phyloP scores from a whole-genome alignment of 2,113 vertebrate genomes.

The Tor tambroides region DNA sequence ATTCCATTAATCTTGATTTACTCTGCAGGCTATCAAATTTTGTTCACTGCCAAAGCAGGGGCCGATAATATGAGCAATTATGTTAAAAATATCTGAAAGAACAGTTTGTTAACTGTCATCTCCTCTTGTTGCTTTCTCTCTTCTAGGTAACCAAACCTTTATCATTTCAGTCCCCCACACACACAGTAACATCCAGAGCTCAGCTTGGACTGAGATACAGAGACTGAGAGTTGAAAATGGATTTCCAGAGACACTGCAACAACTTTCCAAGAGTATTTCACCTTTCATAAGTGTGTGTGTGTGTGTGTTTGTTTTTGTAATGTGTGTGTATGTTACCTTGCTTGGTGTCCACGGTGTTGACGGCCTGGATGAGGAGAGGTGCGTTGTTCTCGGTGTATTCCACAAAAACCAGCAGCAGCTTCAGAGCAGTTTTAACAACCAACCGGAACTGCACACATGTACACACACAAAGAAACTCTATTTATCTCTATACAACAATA shows the following conservation, averaged over 20 bases:
- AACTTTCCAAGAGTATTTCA: not conserved
- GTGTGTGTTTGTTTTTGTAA: conserved; percentile 29
- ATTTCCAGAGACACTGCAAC: not conserved
- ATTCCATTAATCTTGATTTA: conserved; percentile 14
- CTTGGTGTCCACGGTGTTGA: conserved; percentile 31
- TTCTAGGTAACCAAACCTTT: conserved; percentile 60
- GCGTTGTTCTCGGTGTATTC: conserved; percentile 86
- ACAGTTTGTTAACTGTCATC: not conserved
- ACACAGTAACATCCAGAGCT: conserved; percentile 40
- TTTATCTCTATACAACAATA: not conserved
- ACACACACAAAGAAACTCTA: conserved; percentile 33
- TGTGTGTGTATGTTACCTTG: conserved; percentile 30
- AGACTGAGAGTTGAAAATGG: not conserved
- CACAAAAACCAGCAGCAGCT: conserved; percentile 95
- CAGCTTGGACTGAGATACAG: conserved; percentile 6
- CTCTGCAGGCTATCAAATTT: not conserved
- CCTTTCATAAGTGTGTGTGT: not conserved
- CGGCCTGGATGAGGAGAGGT: conserved; percentile 46
- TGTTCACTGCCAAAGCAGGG: not conserved
- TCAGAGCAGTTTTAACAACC: conserved; percentile 95
- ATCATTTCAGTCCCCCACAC: not conserved
- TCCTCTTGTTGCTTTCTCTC: not conserved
- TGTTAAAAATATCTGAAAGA: not conserved
- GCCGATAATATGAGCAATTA: not conserved
- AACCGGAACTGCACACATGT: conserved; percentile 85